Evolutionary conservation across 37 sponge, comb jelly and placozoan genomes (phyloP), one percentile per base, ranked within the genome.

Genomic region (Crambe crambe): DNA sequence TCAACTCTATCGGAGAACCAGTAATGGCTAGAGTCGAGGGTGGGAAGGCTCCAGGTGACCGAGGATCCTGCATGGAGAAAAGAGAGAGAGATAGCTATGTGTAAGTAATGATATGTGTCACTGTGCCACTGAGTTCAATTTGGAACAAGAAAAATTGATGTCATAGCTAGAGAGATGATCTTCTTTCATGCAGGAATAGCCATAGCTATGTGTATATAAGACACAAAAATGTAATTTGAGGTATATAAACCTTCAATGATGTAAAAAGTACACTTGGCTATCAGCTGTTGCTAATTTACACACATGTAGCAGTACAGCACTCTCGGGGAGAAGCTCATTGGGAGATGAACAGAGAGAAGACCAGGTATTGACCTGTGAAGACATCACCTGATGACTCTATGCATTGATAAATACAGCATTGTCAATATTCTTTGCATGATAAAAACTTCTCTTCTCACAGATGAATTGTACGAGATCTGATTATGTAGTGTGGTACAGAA

Each of bases 321-420:
- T 84, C 41, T 89, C 90, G 2, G 66, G 70, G 22, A 87, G 91
- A 0, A 91, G 83, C 26, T 78, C 75, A 47, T 68, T 74, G 1
- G 87, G 87, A 31, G 76, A 42, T 41, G 74, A 74, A 21, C 69
- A 71, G 20, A 58, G 62, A 4, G 75, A 34, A 5, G 62, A 40
- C 87, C 82, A 91, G 56, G 67, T 76, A 10, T 26, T 67, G 29
- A 90, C 73, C 69, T 67, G 65, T 22, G 75, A 61, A 21, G 90
- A 80, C 56, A 90, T n/a, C 25, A 23, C 77, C 30, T 77, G 72
- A 59, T 87, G 88, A 37, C 76, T 75, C 88, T 87, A 39, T n/a
- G 25, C 51, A 65, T 27, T 6, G 58, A 32, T n/a, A 15, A 47
- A 15, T 47, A 47, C 51, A 47, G 10, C 51, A 47, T 9, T 9